These are phyloP conservation scores for Sciaenops ocellatus DNA, from an alignment of 2,797 vertebrate species.

Conservation along the genomic window DNA sequence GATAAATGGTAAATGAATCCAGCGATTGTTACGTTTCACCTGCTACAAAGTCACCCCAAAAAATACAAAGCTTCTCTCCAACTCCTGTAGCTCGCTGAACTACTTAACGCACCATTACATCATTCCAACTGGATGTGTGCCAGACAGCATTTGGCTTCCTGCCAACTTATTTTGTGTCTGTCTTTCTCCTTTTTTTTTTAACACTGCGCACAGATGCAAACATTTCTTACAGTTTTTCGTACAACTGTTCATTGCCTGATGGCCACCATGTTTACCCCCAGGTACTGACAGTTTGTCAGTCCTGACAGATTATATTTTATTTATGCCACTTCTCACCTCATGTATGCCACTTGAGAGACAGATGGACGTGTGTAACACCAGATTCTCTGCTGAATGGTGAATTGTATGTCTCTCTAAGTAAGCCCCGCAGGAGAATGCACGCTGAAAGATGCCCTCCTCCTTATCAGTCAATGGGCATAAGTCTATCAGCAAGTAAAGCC, in stretches of 20 bases:
- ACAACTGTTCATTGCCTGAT: conserved; percentile 19
- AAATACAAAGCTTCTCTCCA: conserved; percentile 58
- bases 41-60: conserved; percentile 68
- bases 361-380: conserved; percentile 68
- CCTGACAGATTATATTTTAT: conserved; percentile 75
- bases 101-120: conserved; percentile 83
- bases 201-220: conserved; percentile 32
- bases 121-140: conserved; percentile 75
- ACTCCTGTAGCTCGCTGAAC: conserved; percentile 75
- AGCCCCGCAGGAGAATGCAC: conserved; percentile 76
- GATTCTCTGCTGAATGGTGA: conserved; percentile 71
- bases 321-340: conserved; percentile 63
- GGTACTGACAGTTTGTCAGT: conserved; percentile 58
- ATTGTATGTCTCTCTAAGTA: conserved; percentile 74
- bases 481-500: conserved; percentile 82
- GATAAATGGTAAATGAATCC: conserved; percentile 66
- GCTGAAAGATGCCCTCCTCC: conserved; percentile 84
- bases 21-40: conserved; percentile 81
- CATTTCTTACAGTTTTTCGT: conserved; percentile 36
- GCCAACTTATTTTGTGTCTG: conserved; percentile 61
- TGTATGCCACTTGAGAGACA: conserved; percentile 59
- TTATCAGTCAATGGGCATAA: conserved; percentile 82
- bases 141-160: conserved; percentile 68
- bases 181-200: conserved; percentile 26
- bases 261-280: conserved; percentile 23